phyloP scores from a whole-genome alignment of 2,113 vertebrate species.

The Choloepus hoffmanni region DNA sequence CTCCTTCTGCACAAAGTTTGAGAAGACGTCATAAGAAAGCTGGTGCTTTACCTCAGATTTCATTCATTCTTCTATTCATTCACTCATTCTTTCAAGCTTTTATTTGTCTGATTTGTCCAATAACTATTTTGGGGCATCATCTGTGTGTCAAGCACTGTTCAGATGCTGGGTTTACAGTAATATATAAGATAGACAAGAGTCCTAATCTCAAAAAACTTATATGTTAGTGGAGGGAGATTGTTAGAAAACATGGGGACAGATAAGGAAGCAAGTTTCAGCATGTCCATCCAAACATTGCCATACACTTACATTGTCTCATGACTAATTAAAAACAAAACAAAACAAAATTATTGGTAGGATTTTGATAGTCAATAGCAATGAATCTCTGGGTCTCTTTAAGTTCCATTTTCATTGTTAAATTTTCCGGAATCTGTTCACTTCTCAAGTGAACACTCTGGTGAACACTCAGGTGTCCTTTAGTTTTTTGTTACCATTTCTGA shows the following conservation, averaged over 20 bases:
- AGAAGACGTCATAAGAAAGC: neutral
- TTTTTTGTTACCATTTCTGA: neutral
- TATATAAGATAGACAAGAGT: neutral
- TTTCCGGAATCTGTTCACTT: neutral
- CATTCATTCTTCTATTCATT: neutral
- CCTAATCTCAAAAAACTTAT: neutral
- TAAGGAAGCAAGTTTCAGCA: neutral
- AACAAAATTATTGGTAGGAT: neutral
- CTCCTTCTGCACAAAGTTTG: neutral
- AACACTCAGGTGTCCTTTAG: neutral
- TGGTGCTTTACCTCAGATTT: neutral
- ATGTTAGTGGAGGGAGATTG: neutral
- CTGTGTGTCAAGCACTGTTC: neutral
- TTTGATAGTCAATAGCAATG: neutral
- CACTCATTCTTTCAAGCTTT: neutral
- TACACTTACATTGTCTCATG: neutral
- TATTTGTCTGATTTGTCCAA: neutral
- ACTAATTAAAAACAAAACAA: slow-evolving; percentile 24
- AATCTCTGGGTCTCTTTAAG: neutral
- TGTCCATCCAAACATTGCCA: neutral
- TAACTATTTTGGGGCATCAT: neutral
- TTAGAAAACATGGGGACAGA: neutral
- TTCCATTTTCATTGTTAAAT: neutral
- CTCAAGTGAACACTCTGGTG: neutral
- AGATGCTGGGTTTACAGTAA: neutral